Conservation (phyloP, 1,140 invertebrate genomes). For the Drosophila jambulina region DNA sequence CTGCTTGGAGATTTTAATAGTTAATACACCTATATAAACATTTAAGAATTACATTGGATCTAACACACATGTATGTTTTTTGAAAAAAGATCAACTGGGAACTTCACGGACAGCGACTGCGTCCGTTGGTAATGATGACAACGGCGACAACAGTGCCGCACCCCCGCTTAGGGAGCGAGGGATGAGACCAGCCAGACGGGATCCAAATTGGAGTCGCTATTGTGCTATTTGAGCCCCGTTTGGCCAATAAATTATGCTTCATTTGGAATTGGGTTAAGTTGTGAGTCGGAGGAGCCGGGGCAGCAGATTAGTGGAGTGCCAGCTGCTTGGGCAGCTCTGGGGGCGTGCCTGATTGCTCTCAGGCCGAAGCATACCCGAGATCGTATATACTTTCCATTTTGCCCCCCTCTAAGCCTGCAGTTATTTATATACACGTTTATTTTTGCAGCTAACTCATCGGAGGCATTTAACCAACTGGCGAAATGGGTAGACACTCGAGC, state of each 20-base stretch:
- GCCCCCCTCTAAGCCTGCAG: slow-evolving; percentile 1
- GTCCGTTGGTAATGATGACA: slow-evolving; percentile 20
- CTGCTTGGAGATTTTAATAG: neutral
- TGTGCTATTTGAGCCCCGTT: slow-evolving; percentile 13
- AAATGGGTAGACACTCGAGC: slow-evolving; percentile 11
- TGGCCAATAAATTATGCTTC: slow-evolving; percentile 73
- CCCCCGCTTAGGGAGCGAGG: slow-evolving; percentile 34
- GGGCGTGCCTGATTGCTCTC: slow-evolving; percentile 22
- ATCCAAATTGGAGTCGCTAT: slow-evolving; percentile 20
- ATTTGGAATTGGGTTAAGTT: slow-evolving; percentile 64
- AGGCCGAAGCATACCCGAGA: neutral
- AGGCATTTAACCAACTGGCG: slow-evolving; percentile 35
- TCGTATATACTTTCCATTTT: slow-evolving; percentile 6
- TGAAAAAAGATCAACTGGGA: neutral
- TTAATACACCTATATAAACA: neutral
- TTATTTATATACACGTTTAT: slow-evolving; percentile 4
- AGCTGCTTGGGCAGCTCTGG: slow-evolving; percentile 24
- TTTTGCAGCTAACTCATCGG: slow-evolving; percentile 10
- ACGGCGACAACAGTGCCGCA: slow-evolving; percentile 56
- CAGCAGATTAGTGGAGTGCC: slow-evolving; percentile 27
- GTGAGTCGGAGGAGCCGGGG: slow-evolving; percentile 12
- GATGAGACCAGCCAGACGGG: neutral
- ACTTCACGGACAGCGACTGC: neutral
- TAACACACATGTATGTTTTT: neutral
- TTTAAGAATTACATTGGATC: neutral